Evolutionary conservation across 2,113 vertebrate genomes (phyloP), one percentile per base, ranked within the genome.

Genomic region (Eretmochelys imbricata): DNA sequence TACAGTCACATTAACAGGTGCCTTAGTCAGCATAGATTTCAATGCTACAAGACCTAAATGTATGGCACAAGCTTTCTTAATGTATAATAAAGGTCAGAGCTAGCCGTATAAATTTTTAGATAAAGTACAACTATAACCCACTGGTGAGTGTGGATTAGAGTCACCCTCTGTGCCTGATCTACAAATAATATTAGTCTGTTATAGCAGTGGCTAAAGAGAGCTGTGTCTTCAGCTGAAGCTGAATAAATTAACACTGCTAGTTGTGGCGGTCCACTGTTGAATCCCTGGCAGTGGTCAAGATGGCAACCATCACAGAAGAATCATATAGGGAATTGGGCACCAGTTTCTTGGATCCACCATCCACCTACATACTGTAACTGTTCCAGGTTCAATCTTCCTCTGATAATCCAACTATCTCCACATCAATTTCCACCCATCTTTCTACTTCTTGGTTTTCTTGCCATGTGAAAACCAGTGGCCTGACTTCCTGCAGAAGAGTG

Each of bases 61-160:
- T 79, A 72, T 0, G 0, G 38, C 57, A 81, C 65, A 84, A 86
- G 85, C 51, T 46, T 87, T 95, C 80, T 88, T 94, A 78, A 94
- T 95, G 55, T 53, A 82, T 75, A 82, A 57, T 46, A 88, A 35
- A 91, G 79, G 48, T 65, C 93, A 75, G 25, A 93, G 57, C 8
- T 89, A 90, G 89, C 17, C 31, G 88, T 94, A 96, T 93, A 53
- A 79, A 25, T 96, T 90, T 96, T 87, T 86, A 94, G 84, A 81
- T 59, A 31, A 94, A 49, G 94, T 96, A 79, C 69, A 89, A 75
- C 50, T 90, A 46, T 55, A 88, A 29, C 55, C 89, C 83, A 53
- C 46, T 80, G 53, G 20, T 72, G 78, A 84, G 86, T 80, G 38
- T 31, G 35, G 55, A 55, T 53, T 93, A 87, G 13, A 91, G 62